Evolutionary conservation across 2,113 vertebrate species (phyloP).

Genomic region (Corythoichthys haematopterus): DNA sequence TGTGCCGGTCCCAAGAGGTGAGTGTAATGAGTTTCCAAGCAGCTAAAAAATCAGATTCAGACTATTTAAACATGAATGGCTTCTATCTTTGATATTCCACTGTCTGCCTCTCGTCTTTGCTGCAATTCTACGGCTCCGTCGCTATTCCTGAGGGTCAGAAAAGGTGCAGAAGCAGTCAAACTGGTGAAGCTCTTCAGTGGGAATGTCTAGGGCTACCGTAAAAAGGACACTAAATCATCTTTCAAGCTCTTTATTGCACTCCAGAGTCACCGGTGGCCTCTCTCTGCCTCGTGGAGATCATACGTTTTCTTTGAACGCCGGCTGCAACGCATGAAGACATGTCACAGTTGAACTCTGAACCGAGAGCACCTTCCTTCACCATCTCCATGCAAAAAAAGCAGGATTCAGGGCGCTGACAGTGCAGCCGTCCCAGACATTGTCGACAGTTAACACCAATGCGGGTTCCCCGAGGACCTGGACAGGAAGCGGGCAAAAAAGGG

Average conservation of each 20-base stretch:
- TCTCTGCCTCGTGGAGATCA: constrained; percentile 55
- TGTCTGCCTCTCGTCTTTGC: constrained; percentile 2
- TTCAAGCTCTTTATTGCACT: constrained; percentile 61
- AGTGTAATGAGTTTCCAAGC: constrained; percentile 50
- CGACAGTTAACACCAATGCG: constrained; percentile 70
- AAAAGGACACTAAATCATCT: constrained; percentile 58
- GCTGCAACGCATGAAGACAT: constrained; percentile 62
- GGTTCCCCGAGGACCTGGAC: constrained; percentile 73
- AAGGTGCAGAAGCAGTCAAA: constrained; percentile 50
- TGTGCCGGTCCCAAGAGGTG: constrained; percentile 37
- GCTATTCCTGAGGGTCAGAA: constrained; percentile 26
- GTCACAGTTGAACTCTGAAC: constrained; percentile 63
- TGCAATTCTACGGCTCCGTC: constrained; percentile 6
- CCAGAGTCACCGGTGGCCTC: constrained; percentile 47
- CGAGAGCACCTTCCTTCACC: constrained; percentile 26
- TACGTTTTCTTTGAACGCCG: constrained; percentile 65
- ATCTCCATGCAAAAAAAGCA: constrained; percentile 35
- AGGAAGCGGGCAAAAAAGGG: constrained; percentile 79
- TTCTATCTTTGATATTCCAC: constrained; percentile 2
- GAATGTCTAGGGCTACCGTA: constrained; percentile 30
- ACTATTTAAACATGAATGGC: constrained; percentile 32
- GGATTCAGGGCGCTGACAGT: constrained; percentile 38
- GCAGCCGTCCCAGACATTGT: constrained; percentile 61
- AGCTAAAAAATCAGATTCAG: constrained; percentile 35
- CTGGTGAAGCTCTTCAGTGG: constrained; percentile 22